Evolutionary conservation across 92 coral and sea anemone species (phyloP).

Genomic region (Nematostella vectensis): DNA sequence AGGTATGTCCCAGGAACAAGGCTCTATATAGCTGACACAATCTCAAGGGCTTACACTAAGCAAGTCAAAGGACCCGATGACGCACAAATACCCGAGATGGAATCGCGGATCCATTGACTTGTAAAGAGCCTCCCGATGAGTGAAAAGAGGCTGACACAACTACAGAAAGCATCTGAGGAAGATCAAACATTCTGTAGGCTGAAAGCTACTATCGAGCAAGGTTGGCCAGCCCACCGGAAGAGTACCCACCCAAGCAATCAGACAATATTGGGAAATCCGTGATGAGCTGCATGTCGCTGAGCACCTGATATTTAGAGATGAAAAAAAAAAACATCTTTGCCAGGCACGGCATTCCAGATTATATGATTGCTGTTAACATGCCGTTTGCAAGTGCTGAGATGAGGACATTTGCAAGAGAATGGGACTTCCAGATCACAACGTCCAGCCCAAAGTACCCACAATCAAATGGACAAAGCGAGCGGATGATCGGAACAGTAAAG

Average conservation of each 20-base stretch:
- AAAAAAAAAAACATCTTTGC: slow-evolving; percentile 2
- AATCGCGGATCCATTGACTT: slow-evolving; percentile 5
- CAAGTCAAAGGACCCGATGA: slow-evolving; percentile 5
- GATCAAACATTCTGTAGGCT: slow-evolving; percentile 11
- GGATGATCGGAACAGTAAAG: slow-evolving; percentile 23
- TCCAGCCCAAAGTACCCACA: slow-evolving; percentile 27
- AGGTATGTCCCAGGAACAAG: slow-evolving; percentile 19
- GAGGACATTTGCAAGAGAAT: slow-evolving; percentile 3
- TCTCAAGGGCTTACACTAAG: slow-evolving; percentile 15
- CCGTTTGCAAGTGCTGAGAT: slow-evolving; percentile 5
- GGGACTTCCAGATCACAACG: slow-evolving; percentile 17
- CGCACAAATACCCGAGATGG: slow-evolving; percentile 14
- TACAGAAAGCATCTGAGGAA: slow-evolving; percentile 9
- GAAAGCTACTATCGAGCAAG: slow-evolving; percentile 7
- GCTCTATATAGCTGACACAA: slow-evolving; percentile 22
- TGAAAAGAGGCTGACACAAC: slow-evolving; percentile 7
- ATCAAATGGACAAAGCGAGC: slow-evolving; percentile 37
- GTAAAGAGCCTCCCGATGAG: slow-evolving; percentile 6
- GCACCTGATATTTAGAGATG: slow-evolving; percentile 21
- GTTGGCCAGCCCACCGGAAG: slow-evolving; percentile 13
- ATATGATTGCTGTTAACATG: slow-evolving; percentile 2
- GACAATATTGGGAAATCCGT: slow-evolving; percentile 10
- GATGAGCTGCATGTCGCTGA: slow-evolving; percentile 17
- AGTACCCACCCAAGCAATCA: slow-evolving; percentile 7
- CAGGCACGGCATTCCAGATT: slow-evolving; percentile 5